Conservation (phyloP, 2,797 vertebrate genomes). For the Erethizon dorsatum region DNA sequence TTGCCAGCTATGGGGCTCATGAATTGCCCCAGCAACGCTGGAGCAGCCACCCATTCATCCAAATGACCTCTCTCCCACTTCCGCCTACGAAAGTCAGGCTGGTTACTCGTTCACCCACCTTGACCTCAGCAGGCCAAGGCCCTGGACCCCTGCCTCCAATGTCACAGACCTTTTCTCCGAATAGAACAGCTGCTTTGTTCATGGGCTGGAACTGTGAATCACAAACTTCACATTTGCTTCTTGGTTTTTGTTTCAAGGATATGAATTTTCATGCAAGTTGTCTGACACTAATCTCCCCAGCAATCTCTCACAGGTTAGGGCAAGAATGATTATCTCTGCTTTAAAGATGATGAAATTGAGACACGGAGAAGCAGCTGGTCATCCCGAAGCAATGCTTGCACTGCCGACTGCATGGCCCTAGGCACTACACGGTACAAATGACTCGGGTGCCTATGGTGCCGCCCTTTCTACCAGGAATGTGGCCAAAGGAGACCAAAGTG, state of each 20-base stretch:
- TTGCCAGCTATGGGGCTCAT: rapidly evolving
- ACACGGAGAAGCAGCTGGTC: neutral
- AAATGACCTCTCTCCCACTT: neutral
- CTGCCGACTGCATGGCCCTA: neutral
- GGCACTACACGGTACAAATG: neutral
- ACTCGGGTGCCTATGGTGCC: neutral
- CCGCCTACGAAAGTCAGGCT: neutral
- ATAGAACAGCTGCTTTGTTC: neutral
- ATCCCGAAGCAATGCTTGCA: neutral
- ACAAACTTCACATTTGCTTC: neutral
- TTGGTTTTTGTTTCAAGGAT: constrained; percentile 24
- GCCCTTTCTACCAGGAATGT: neutral
- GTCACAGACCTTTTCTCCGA: neutral
- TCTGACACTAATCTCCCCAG: constrained; percentile 51
- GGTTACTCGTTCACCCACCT: neutral
- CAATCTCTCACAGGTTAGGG: constrained; percentile 63
- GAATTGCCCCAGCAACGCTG: rapidly evolving
- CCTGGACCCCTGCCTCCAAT: neutral
- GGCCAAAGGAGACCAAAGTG: neutral
- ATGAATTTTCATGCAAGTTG: constrained; percentile 10
- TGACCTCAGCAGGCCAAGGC: neutral
- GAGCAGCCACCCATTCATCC: neutral
- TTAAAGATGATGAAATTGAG: constrained; percentile 35
- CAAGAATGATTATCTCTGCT: constrained; percentile 56
- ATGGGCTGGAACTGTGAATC: neutral